Evolutionary conservation across 2,797 vertebrate species (phyloP).

Genomic region (Intellagama lesueurii): DNA sequence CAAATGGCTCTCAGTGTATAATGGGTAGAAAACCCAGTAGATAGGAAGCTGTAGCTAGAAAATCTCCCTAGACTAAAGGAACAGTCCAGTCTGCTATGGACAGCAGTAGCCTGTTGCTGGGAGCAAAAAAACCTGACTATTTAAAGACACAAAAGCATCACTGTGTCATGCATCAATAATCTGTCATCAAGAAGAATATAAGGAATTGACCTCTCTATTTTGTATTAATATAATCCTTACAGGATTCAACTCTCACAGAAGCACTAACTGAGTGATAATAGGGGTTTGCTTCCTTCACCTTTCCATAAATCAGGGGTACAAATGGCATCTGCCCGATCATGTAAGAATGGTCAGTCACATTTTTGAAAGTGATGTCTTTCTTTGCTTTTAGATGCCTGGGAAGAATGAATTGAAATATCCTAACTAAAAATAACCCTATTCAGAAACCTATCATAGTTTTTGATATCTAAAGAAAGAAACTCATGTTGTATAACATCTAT

Average conservation of each 20-base stretch:
- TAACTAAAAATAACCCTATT: conserved; percentile 45
- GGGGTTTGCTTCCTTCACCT: conserved; percentile 1
- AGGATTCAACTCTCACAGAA: conserved; percentile 44
- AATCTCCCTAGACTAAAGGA: conserved; percentile 38
- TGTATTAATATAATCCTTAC: background rate
- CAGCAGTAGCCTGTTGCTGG: conserved; percentile 17
- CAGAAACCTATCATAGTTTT: conserved; percentile 12
- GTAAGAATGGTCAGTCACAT: conserved; percentile 59
- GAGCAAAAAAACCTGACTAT: conserved; percentile 28
- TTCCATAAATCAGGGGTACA: conserved; percentile 42
- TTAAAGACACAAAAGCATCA: conserved; percentile 10
- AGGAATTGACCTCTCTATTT: conserved; percentile 47
- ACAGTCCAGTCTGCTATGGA: conserved; percentile 36
- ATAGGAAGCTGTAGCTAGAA: conserved; percentile 39
- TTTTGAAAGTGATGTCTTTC: conserved; percentile 29
- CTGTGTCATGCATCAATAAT: conserved; percentile 26
- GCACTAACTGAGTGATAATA: conserved; percentile 54
- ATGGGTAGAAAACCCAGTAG: conserved; percentile 9
- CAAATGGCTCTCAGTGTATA: conserved; percentile 3
- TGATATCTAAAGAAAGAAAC: background rate
- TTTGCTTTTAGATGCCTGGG: conserved; percentile 43
- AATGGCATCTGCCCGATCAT: conserved; percentile 46
- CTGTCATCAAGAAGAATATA: conserved; percentile 30
- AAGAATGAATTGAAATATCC: conserved; percentile 40
- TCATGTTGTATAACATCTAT: conserved; percentile 1